phyloP scores from a whole-genome alignment of 2,888 invertebrate genomes.

The Apotomis turbidana region DNA sequence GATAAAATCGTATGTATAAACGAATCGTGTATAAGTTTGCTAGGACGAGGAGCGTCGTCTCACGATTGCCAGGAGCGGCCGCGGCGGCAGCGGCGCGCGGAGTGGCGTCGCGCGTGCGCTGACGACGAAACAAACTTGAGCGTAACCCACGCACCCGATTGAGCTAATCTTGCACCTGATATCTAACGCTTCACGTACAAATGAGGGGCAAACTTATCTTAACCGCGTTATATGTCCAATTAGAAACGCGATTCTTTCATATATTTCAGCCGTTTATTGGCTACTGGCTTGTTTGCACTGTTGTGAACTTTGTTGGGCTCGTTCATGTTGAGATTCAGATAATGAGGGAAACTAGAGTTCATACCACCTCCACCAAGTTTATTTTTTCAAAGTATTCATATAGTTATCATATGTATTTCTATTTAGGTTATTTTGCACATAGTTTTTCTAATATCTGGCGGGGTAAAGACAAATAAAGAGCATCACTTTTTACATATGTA shows the following conservation, averaged over 20 bases:
- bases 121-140: slow-evolving; percentile 9
- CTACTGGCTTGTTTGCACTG: not conserved
- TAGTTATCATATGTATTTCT: too few relatives aligned
- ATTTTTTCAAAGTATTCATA: too few relatives aligned
- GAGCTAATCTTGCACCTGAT: not conserved
- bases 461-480: too few relatives aligned
- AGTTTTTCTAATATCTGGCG: too few relatives aligned
- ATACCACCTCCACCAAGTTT: too few relatives aligned
- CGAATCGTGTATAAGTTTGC: slow-evolving; percentile 25
- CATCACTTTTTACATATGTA: too few relatives aligned
- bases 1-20: slow-evolving; percentile 9
- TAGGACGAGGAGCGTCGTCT: slow-evolving; percentile 40
- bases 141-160: slow-evolving; percentile 11
- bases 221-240: slow-evolving; percentile 19
- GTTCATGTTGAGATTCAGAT: too few relatives aligned
- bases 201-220: not conserved
- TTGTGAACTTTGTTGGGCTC: not conserved
- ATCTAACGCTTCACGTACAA: not conserved
- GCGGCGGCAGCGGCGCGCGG: slow-evolving; percentile 64
- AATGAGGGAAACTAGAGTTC: too few relatives aligned
- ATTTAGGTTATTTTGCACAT: too few relatives aligned
- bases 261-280: slow-evolving; percentile 1
- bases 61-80: slow-evolving; percentile 65
- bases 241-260: slow-evolving; percentile 13
- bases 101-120: slow-evolving; percentile 81